A percentile compares a stretch with the other conserved stretches of the same genome.
Conservation (phyloP, 1,140 invertebrate genomes). For the Drosophila yakuba region DNA sequence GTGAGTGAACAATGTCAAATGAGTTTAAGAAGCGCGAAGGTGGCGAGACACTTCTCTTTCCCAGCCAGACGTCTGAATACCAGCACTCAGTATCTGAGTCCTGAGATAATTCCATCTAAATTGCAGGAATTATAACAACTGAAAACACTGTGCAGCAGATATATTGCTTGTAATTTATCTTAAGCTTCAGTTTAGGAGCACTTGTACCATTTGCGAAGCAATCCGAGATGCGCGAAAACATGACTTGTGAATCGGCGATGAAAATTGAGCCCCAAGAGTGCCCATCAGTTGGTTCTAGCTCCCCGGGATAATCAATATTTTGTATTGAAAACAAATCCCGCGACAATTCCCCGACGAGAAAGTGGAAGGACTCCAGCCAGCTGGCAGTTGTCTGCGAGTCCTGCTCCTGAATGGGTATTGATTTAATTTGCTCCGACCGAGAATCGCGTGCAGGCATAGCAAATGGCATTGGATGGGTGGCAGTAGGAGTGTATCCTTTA, state of each 20-base stretch:
- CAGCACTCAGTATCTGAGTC: no score
- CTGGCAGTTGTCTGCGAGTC: constrained; percentile 37
- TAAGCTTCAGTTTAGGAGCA: not conserved
- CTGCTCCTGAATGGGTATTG: constrained; percentile 47
- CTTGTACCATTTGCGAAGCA: not conserved
- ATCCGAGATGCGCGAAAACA: not conserved
- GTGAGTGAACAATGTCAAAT: constrained; percentile 75
- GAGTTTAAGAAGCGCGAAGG: not conserved
- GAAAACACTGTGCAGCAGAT: not conserved
- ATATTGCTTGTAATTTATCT: not conserved
- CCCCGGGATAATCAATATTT: constrained; percentile 50
- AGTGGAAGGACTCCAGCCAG: constrained; percentile 24
- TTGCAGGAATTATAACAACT: no score
- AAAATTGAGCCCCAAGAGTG: constrained; percentile 4
- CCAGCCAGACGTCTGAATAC: no score
- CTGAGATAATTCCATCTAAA: no score
- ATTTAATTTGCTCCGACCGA: constrained; percentile 61
- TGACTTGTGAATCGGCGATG: constrained; percentile 2
- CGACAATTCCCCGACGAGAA: constrained; percentile 47
- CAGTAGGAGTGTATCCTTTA: constrained; percentile 23
- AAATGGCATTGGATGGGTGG: constrained; percentile 20
- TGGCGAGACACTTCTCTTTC: no score
- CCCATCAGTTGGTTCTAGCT: constrained; percentile 25
- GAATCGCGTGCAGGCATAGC: constrained; percentile 23
- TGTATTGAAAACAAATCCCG: constrained; percentile 44